phyloP scores from a whole-genome alignment of 2,797 vertebrate species.

The Clarias laeviceps region DNA sequence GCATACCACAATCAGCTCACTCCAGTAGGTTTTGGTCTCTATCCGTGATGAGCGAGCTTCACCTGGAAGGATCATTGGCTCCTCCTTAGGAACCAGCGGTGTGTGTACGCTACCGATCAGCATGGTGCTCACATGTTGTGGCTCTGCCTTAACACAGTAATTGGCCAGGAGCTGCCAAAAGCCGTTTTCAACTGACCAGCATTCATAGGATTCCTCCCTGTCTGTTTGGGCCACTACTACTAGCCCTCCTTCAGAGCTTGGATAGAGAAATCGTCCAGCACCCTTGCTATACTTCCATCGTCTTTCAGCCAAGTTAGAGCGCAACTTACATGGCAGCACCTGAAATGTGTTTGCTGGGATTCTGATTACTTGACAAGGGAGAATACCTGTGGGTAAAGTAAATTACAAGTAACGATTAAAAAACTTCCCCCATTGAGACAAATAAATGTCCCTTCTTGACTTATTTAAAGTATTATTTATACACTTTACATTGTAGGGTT shows the following conservation, averaged over 20 bases:
- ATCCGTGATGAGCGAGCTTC: conserved; percentile 69
- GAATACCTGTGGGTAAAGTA: conserved; percentile 56
- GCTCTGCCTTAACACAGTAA: conserved; percentile 83
- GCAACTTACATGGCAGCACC: conserved; percentile 83
- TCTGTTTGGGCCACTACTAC: conserved; percentile 85
- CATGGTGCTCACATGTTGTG: conserved; percentile 61
- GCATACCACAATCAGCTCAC: conserved; percentile 90
- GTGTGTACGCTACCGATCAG: conserved; percentile 64
- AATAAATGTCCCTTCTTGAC: not conserved
- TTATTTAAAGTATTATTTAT: not conserved
- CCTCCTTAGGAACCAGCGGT: conserved; percentile 62
- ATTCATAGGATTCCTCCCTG: conserved; percentile 84
- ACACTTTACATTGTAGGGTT: not conserved
- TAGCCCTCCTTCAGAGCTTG: conserved; percentile 84
- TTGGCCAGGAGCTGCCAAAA: conserved; percentile 88
- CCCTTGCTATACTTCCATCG: conserved; percentile 81
- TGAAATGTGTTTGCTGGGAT: conserved; percentile 84
- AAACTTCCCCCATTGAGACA: not conserved
- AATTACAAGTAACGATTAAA: not conserved
- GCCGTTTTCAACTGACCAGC: conserved; percentile 90
- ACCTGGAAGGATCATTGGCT: conserved; percentile 65
- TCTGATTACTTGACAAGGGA: conserved; percentile 77
- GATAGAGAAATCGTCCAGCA: conserved; percentile 78
- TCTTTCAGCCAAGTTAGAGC: conserved; percentile 89
- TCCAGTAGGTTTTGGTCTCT: conserved; percentile 89